phyloP scores from a whole-genome alignment of 2,797 vertebrate species.

The Delichon dasypus region DNA sequence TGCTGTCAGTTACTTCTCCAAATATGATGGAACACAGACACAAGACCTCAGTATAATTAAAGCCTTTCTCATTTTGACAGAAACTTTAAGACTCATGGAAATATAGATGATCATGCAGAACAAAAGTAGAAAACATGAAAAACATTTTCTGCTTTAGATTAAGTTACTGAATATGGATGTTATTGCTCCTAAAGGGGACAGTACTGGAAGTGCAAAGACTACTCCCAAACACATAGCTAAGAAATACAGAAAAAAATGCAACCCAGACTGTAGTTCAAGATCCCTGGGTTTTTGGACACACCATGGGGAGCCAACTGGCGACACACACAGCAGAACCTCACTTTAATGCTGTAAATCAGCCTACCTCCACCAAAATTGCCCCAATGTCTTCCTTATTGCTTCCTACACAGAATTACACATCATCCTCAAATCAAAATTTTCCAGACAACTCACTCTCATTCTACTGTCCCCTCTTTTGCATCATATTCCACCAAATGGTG shows the following conservation, averaged over 20 bases:
- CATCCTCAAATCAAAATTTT: not conserved
- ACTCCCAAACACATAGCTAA: not conserved
- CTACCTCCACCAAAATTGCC: not conserved
- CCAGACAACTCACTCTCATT: not conserved
- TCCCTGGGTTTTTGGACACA: not conserved
- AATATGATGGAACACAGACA: not conserved
- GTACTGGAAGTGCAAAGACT: not conserved
- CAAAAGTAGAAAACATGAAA: not conserved
- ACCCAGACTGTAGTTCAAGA: not conserved
- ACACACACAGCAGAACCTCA: not conserved
- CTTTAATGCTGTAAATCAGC: not conserved
- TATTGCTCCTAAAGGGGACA: not conserved
- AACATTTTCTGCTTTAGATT: not conserved
- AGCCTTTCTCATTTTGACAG: slow-evolving; percentile 2
- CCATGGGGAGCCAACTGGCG: not conserved
- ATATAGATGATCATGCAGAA: not conserved
- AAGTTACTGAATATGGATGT: not conserved
- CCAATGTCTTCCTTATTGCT: not conserved
- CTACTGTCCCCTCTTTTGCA: not conserved
- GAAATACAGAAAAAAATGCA: not conserved
- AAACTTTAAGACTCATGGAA: not conserved
- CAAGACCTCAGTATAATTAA: not conserved
- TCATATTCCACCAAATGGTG: not conserved
- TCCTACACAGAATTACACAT: not conserved
- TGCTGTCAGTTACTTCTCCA: not conserved